A percentile compares a stretch with the other conserved stretches of the same genome.
Conservation (phyloP, 1,140 invertebrate genomes). For the Hyphantria cunea region DNA sequence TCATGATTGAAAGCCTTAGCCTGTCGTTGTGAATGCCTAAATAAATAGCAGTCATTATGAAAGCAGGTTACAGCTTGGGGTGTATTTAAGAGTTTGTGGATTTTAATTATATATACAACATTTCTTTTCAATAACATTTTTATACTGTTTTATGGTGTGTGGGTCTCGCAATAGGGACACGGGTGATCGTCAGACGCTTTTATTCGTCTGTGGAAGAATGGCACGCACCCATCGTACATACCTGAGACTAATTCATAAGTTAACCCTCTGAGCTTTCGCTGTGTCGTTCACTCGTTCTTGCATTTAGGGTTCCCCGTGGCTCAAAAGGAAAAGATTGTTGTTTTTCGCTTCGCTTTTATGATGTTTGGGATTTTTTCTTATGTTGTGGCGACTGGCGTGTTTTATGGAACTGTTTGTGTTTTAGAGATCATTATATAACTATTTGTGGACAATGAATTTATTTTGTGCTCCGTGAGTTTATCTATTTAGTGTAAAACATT, state of each 20-base stretch:
- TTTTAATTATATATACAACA: no score
- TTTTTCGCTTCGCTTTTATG: slow-evolving; percentile 11
- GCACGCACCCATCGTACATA: slow-evolving; percentile 26
- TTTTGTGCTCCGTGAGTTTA: no score
- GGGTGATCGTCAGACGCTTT: slow-evolving; percentile 11
- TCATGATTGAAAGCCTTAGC: slow-evolving; percentile 6
- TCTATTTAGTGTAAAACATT: no score
- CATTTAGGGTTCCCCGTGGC: slow-evolving; percentile 4
- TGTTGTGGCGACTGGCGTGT: slow-evolving; percentile 1
- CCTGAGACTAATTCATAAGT: slow-evolving; percentile 32
- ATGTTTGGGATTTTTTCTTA: slow-evolving; percentile 1
- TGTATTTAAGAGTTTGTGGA: no score
- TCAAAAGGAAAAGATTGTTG: slow-evolving; percentile 9
- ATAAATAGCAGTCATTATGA: no score
- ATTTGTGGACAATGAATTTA: no score
- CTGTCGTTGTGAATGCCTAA: background rate
- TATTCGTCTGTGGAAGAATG: slow-evolving; percentile 23
- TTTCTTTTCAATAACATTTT: no score
- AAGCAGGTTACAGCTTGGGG: no score
- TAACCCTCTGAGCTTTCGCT: slow-evolving; percentile 7
- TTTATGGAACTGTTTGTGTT: slow-evolving; percentile 8
- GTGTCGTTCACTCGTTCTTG: background rate
- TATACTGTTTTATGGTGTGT: no score
- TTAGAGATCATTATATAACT: background rate
- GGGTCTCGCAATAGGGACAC: slow-evolving; percentile 8